Evolutionary conservation across 1,140 invertebrate species (phyloP), one percentile per base, ranked within the genome.

Genomic region (Armadillidium nasatum): DNA sequence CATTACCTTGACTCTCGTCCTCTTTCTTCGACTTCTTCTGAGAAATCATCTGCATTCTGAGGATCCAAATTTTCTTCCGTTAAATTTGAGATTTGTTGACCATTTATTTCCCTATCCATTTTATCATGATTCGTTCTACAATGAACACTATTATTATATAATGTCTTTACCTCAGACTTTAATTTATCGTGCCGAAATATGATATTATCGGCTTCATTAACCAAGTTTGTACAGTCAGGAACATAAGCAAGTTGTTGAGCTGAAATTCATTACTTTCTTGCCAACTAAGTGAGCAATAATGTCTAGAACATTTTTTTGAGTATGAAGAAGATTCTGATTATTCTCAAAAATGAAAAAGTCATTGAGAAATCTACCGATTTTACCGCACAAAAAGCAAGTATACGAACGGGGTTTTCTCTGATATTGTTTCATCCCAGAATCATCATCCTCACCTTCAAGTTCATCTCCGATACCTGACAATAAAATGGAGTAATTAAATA

Each of bases 341-440:
- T 81, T 75, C 67, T 81, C 80, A 46, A 71, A 81, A 69, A 79
- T 79, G 75, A 81, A 81, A 69, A 79, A 81, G 44, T 81, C 80
- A 44, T 78, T 77, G 44, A 77, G 72, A 33, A 76, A 73, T 60
- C 67, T 78, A 15, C 77, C 77, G 22, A 73, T 77, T 50, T 75
- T 75, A 13, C 77, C 74, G 68, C 80, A 81, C n/a, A 81, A 22
- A 71, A 81, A 81, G 66, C 80, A 81, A 21, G 72, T 77, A 75
- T 81, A 81, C 44, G 74, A 72, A 11, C 80, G 72, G 33, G 7
- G 67, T 70, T 4, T 74, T 68, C 70, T 78, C 77, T 44, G 73
- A 68, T 33, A 75, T 54, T 68, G 60, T 71, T 6, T 1, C 70
- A 77, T 77, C 6, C 71, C 68, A 44, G 71, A 13, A 21, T 81